Percentiles rank a stretch among this genome's conserved stretches.
These are phyloP conservation scores for Halcyon leucocephala DNA, from an alignment of 2,797 vertebrate genomes.

Conservation along the genomic window DNA sequence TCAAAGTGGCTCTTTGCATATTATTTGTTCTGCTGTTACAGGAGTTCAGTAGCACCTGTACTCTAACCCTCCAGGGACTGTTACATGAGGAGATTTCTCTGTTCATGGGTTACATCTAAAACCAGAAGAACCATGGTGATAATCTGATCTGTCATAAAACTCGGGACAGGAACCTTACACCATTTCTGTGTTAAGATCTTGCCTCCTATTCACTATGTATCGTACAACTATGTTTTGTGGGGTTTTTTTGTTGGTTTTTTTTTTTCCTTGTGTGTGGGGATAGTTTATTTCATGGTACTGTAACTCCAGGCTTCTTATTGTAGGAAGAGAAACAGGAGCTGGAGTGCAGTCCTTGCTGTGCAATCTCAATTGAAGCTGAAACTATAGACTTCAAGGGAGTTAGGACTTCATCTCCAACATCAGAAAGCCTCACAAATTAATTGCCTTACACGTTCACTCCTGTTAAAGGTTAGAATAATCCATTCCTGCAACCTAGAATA, in stretches of 20 bases:
- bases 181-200: background rate
- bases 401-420: background rate
- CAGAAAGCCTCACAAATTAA: slow-evolving; percentile 20
- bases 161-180: background rate
- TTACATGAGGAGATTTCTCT: background rate
- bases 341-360: background rate
- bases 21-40: background rate
- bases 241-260: background rate
- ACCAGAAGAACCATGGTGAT: background rate
- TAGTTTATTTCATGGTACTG: background rate
- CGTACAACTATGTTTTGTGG: background rate
- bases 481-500: slow-evolving; percentile 6
- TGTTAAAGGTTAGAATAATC: slow-evolving; percentile 65
- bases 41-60: background rate
- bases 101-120: fast-evolving
- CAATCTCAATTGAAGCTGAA: background rate
- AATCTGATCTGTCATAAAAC: background rate
- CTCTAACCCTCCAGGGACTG: background rate
- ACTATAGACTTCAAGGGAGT: background rate
- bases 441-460: background rate
- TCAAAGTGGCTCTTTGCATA: background rate
- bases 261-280: fast-evolving
- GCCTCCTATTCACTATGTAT: background rate
- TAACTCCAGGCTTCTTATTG: background rate
- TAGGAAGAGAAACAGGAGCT: background rate